phyloP scores from a whole-genome alignment of 1,140 invertebrate genomes.

The Aphis gossypii region DNA sequence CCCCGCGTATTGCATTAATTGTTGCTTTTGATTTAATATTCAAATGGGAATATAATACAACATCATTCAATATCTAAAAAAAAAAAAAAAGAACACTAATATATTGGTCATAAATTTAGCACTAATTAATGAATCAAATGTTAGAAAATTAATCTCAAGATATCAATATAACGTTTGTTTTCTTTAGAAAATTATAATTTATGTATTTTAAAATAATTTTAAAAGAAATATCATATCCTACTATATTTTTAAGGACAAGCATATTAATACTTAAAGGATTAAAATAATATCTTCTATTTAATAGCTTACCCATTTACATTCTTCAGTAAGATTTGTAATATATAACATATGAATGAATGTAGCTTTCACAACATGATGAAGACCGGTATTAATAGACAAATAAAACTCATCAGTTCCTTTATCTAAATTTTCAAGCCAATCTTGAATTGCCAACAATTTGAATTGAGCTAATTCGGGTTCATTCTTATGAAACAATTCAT shows the following conservation, averaged over 20 bases:
- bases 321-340: conserved; percentile 11
- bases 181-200: too few relatives aligned
- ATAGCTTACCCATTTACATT: conserved; percentile 43
- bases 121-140: too few relatives aligned
- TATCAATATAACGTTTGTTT: too few relatives aligned
- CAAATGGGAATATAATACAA: not conserved
- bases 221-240: too few relatives aligned
- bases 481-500: conserved; percentile 30
- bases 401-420: conserved; percentile 42
- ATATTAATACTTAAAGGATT: too few relatives aligned
- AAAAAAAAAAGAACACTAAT: not conserved
- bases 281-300: too few relatives aligned
- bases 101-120: not conserved
- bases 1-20: not conserved
- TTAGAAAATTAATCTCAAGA: too few relatives aligned
- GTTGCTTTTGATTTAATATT: not conserved
- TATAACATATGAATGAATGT: conserved; percentile 49
- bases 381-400: conserved; percentile 37
- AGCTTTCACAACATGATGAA: conserved; percentile 15
- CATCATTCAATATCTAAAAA: conserved; percentile 28
- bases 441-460: conserved; percentile 38
- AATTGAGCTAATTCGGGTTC: not conserved
- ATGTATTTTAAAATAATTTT: too few relatives aligned
- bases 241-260: too few relatives aligned
- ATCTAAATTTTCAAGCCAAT: conserved; percentile 52